Evolutionary conservation across 2,797 vertebrate genomes (phyloP).

Genomic region (Anomalospiza imberbis): DNA sequence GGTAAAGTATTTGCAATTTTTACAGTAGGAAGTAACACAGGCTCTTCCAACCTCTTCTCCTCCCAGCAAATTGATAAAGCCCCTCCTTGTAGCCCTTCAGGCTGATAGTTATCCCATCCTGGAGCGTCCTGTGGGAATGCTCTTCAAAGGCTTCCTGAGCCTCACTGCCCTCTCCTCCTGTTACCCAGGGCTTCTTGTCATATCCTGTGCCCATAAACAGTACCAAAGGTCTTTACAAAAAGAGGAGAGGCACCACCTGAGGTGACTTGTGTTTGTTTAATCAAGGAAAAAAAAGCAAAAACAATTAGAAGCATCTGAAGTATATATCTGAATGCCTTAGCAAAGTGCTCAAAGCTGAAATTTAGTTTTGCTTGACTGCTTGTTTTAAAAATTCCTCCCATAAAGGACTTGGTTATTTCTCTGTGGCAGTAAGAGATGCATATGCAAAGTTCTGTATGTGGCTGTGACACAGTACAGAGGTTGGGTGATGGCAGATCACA

Average conservation of each 20-base stretch:
- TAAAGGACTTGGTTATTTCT: background rate
- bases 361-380: background rate
- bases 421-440: background rate
- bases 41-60: background rate
- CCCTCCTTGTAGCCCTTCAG: background rate
- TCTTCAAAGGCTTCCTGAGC: background rate
- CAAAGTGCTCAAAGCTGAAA: background rate
- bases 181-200: fast-evolving
- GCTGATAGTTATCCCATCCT: background rate
- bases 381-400: background rate
- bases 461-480: background rate
- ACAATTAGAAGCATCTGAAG: background rate
- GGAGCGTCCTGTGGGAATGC: background rate
- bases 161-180: background rate
- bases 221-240: background rate
- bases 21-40: background rate
- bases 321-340: background rate
- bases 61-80: background rate
- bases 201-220: background rate
- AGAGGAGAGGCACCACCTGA: background rate
- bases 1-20: background rate
- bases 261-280: background rate
- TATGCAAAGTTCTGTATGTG: background rate
- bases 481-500: background rate
- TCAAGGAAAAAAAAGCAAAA: background rate